Conservation (phyloP, 2,888 invertebrate genomes). For the Cosmia trapezina region DNA sequence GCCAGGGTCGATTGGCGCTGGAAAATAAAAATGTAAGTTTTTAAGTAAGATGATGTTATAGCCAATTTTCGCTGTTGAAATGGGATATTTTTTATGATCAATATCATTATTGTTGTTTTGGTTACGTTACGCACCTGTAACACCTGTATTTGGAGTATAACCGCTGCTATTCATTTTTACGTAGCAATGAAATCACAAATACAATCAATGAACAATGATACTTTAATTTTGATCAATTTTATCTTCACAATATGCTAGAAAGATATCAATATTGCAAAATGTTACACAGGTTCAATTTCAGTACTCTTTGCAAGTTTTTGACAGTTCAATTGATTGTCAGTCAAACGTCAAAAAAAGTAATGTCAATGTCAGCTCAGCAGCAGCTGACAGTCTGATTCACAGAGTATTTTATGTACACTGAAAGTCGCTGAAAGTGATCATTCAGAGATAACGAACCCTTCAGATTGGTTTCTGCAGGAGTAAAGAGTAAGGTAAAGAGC, state of each 20-base stretch:
- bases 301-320: constrained; percentile 13
- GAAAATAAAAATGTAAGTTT: constrained; percentile 14
- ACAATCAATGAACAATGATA: neutral
- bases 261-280: constrained; percentile 21
- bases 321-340: constrained; percentile 14
- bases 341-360: too few species aligned
- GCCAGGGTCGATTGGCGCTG: constrained; percentile 88
- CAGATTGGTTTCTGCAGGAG: too few species aligned
- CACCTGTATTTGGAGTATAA: constrained; percentile 68
- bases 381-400: neutral
- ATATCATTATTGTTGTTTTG: constrained; percentile 29
- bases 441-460: neutral
- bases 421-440: too few species aligned
- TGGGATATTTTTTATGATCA: neutral
- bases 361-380: constrained; percentile 9
- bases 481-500: too few species aligned
- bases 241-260: constrained; percentile 18
- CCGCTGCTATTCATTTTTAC: constrained; percentile 71
- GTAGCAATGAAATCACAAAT: neutral
- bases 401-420: too few species aligned
- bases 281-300: constrained; percentile 24
- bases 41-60: neutral
- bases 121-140: constrained; percentile 69
- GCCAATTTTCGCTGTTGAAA: neutral
- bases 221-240: constrained; percentile 4